A percentile compares a stretch with the other conserved stretches of the same genome.
These are phyloP conservation scores for Euproctis similis DNA, from an alignment of 2,888 invertebrate genomes.

Conservation along the genomic window DNA sequence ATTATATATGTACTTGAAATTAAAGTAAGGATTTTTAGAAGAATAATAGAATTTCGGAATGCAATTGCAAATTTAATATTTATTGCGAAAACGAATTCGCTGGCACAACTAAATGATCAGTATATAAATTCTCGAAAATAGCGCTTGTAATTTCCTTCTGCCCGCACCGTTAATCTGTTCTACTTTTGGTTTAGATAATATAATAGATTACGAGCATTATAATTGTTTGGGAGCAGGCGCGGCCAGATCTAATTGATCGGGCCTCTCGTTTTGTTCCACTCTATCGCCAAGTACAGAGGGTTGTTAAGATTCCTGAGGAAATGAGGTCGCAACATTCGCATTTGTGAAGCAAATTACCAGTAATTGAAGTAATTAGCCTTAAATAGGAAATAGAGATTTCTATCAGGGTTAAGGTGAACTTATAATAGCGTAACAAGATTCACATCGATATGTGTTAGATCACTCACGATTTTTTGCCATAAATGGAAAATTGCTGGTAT, in stretches of 20 bases:
- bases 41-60: too few relatives aligned
- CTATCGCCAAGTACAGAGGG: conserved; percentile 18
- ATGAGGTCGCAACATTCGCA: conserved; percentile 11
- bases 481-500: background rate
- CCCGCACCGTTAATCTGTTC: background rate
- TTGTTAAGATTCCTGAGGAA: conserved; percentile 17
- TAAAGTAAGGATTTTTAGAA: too few relatives aligned
- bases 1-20: too few relatives aligned
- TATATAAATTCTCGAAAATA: background rate
- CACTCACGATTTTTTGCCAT: conserved; percentile 1
- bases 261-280: conserved; percentile 25
- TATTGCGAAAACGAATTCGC: too few relatives aligned
- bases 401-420: conserved; percentile 12
- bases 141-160: background rate
- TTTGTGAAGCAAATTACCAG: conserved; percentile 9
- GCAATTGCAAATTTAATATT: too few relatives aligned
- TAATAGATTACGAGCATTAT: conserved; percentile 28
- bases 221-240: conserved; percentile 34
- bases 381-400: conserved; percentile 10
- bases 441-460: conserved; percentile 1
- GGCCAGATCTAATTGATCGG: conserved; percentile 25
- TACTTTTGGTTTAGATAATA: conserved; percentile 16
- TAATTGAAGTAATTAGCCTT: conserved; percentile 19
- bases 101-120: too few relatives aligned
- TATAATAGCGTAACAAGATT: conserved; percentile 8